Conservation (phyloP, 2,888 invertebrate species). For the Dione juno region DNA sequence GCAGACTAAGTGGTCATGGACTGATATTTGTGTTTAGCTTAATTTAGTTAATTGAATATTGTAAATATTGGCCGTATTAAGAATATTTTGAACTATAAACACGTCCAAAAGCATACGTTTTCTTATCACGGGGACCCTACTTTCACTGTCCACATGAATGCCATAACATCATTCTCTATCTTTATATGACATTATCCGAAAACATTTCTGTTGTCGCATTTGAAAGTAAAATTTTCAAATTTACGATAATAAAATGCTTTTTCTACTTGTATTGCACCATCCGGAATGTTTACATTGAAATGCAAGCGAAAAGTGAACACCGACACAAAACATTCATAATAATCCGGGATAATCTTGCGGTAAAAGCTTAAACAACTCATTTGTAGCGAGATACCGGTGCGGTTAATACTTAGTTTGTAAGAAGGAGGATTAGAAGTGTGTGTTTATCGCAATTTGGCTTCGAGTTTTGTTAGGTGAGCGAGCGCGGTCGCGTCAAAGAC, state of each 20-base stretch:
- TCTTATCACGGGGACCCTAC: conserved; percentile 63
- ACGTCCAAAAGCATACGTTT: conserved; percentile 55
- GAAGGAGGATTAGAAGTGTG: conserved; percentile 72
- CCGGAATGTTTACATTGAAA: conserved; percentile 62
- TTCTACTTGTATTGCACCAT: conserved; percentile 48
- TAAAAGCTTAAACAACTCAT: conserved; percentile 70
- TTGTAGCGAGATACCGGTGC: conserved; percentile 72
- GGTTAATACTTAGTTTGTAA: conserved; percentile 69
- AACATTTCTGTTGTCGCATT: conserved; percentile 43
- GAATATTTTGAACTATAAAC: neutral
- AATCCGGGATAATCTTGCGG: conserved; percentile 76
- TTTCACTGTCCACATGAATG: conserved; percentile 57
- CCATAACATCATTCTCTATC: conserved; percentile 32
- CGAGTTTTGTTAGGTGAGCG: conserved; percentile 52
- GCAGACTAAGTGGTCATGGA: neutral
- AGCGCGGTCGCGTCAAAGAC: conserved; percentile 57
- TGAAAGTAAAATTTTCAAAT: conserved; percentile 53
- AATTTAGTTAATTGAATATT: neutral
- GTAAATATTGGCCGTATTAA: neutral
- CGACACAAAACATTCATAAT: conserved; percentile 68
- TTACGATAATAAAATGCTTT: conserved; percentile 48
- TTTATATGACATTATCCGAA: conserved; percentile 28
- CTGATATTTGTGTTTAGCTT: neutral
- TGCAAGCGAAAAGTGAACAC: conserved; percentile 64
- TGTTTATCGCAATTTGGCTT: conserved; percentile 68